Evolutionary conservation across 2,113 vertebrate species (phyloP), one percentile per base, ranked within the genome.

Genomic region (Chiloscyllium plagiosum): DNA sequence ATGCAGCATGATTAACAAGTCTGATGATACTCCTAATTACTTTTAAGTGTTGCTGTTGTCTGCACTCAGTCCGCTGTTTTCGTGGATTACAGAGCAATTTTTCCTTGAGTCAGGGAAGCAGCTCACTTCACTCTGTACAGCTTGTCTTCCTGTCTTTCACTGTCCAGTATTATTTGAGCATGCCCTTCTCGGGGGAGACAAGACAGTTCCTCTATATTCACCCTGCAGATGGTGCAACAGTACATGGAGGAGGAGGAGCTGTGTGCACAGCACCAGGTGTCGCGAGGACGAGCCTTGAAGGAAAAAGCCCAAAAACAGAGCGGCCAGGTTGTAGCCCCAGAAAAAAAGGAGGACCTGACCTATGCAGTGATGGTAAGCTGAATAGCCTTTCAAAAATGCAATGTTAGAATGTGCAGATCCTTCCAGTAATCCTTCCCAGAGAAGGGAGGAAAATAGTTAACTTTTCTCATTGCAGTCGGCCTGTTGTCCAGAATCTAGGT

Each of bases 201-300:
- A 96, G 98, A 99, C 78, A 99, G 98, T 97, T 99, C 99, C 97
- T 99, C 98, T 19, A 98, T 98, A 96, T 99, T 99, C 97, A 99
- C 99, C 6, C 99, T 99, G 99, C 98, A 99, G 96, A 99, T 99
- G 99, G 99, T 99, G 24, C 98, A 98, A 4, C 99, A 99, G 96
- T 99, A 99, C 96, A 99, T 99, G 99, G 99, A 98, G 90, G 99
- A 99, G 93, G 99, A 99, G 96, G 99, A 99, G 96, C 98, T 99
- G 96, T 97, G 99, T 47, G 98, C 99, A 20, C 98, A 98, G 96
- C 99, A 99, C 96, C 99, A 99, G 96, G 98, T 98, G 96, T 99
- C 99, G 29, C 98, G 99, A 2, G 98, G 99, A 96, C 99, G 98
- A 96, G 99, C 99, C n/a, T 97, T 99, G 86, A 99, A 98, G 96